A percentile compares a stretch with the other conserved stretches of the same genome.
Evolutionary conservation across 2,888 invertebrate genomes (phyloP).

Genomic region (Drosophila neonasuta): DNA sequence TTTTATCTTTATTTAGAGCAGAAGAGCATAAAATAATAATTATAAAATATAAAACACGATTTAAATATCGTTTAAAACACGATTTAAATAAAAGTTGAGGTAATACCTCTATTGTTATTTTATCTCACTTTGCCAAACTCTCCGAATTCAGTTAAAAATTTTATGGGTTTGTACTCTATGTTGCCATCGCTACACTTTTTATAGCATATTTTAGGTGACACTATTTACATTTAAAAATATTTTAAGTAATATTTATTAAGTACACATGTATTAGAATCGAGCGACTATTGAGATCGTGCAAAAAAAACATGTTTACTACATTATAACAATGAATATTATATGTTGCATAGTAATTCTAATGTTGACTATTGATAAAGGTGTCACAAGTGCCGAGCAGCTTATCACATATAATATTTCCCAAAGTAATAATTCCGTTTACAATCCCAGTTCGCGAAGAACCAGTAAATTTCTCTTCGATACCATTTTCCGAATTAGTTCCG

Average conservation of each 20-base stretch:
- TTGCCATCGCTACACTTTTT: conserved; percentile 32
- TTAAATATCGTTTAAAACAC: not conserved
- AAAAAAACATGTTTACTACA: conserved; percentile 55
- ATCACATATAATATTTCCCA: conserved; percentile 32
- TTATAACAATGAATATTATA: conserved; percentile 63
- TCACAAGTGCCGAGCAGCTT: conserved; percentile 52
- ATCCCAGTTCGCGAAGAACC: conserved; percentile 83
- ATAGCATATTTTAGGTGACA: conserved; percentile 43
- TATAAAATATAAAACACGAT: not conserved
- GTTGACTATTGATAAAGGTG: conserved; percentile 51
- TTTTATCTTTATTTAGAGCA: too few species aligned
- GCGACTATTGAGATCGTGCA: conserved; percentile 15
- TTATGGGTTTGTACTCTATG: conserved; percentile 64
- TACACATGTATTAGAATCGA: conserved; percentile 15
- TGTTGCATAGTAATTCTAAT: conserved; percentile 60
- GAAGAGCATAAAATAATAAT: not conserved
- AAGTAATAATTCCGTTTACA: conserved; percentile 36
- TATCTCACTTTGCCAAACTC: conserved; percentile 18
- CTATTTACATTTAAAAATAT: conserved; percentile 58
- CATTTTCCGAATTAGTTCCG: conserved; percentile 86
- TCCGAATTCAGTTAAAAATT: conserved; percentile 20
- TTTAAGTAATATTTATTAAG: conserved; percentile 39
- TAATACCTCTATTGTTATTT: conserved; percentile 5
- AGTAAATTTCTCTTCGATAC: conserved; percentile 89
- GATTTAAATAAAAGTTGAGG: not conserved